Conservation (phyloP, 2,888 invertebrate genomes). For the Suillia variegata region DNA sequence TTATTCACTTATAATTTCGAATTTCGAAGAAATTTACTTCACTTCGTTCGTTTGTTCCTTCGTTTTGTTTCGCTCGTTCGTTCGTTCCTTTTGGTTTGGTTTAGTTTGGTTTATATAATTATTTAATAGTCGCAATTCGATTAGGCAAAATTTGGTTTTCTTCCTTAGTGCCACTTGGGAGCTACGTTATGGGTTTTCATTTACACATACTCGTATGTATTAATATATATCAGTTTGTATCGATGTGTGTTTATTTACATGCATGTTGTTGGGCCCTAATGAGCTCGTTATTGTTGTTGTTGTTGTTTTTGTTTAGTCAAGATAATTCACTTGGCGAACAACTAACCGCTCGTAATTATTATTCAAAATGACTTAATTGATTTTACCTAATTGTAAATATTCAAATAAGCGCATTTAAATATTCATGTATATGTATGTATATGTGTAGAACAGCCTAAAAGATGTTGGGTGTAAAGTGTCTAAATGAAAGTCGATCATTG, state of each 20-base stretch:
- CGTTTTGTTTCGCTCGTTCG: no score
- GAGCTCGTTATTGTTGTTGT: neutral
- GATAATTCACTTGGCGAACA: slow-evolving; percentile 20
- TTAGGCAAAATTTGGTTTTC: slow-evolving; percentile 32
- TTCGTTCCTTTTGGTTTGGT: no score
- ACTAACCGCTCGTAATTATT: slow-evolving; percentile 26
- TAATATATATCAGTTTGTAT: neutral
- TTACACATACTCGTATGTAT: neutral
- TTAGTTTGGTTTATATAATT: slow-evolving; percentile 36
- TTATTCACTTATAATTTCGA: slow-evolving; percentile 52
- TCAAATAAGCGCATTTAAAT: neutral
- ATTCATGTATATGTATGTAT: neutral
- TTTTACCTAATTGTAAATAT: slow-evolving; percentile 8
- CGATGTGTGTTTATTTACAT: no score
- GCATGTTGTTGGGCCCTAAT: neutral
- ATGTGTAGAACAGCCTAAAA: no score
- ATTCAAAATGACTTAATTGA: slow-evolving; percentile 26
- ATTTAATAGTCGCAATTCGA: slow-evolving; percentile 41
- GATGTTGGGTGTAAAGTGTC: no score
- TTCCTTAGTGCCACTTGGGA: slow-evolving; percentile 25
- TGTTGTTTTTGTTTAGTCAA: slow-evolving; percentile 9
- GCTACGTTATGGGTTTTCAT: slow-evolving; percentile 6
- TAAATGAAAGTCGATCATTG: no score
- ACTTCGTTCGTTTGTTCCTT: no score
- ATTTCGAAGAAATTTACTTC: no score